Evolutionary conservation across 2,888 invertebrate species (phyloP).

Genomic region (Plebejus argus): DNA sequence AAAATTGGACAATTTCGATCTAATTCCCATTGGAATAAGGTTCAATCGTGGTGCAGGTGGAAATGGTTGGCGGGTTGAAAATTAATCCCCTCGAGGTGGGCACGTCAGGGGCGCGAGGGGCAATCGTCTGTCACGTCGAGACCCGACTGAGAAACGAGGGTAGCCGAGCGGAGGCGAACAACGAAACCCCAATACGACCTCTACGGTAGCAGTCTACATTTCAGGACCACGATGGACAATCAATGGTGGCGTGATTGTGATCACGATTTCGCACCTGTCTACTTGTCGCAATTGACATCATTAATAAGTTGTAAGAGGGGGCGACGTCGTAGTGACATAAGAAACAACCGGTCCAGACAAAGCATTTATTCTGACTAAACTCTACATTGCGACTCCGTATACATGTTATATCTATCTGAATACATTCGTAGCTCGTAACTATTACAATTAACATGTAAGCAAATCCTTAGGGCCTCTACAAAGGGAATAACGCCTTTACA

Average conservation of each 20-base stretch:
- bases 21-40: neutral
- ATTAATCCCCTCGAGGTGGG: slow-evolving; percentile 71
- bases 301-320: no score
- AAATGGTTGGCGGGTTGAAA: slow-evolving; percentile 66
- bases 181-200: neutral
- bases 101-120: slow-evolving; percentile 57
- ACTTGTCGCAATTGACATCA: no score
- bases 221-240: no score
- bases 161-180: neutral
- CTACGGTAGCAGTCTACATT: neutral
- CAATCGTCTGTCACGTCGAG: slow-evolving; percentile 57
- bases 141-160: neutral
- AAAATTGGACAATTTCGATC: neutral
- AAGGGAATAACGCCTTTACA: neutral
- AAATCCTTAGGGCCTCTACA: no score
- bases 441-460: no score
- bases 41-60: slow-evolving; percentile 35
- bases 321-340: no score
- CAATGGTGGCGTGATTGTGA: neutral
- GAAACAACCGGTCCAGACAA: no score
- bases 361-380: no score
- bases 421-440: no score
- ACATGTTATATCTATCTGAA: no score
- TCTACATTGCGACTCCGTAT: no score
- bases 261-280: neutral